These are phyloP conservation scores for Calliphora vicina DNA, from an alignment of 1,140 invertebrate species.

Conservation along the genomic window DNA sequence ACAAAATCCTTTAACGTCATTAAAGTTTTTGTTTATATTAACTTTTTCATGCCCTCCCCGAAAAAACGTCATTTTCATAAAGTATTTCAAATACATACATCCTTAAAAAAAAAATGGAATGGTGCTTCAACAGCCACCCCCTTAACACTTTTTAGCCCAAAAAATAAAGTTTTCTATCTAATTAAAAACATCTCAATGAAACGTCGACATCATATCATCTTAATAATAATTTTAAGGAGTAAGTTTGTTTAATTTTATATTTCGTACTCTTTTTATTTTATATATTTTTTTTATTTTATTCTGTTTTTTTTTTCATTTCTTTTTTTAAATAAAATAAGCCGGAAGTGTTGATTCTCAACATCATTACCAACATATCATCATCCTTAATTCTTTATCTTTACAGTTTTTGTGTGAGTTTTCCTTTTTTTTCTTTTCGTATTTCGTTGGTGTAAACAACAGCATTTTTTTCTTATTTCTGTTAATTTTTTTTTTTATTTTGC, in stretches of 20 bases:
- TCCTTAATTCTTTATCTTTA: conserved; percentile 28
- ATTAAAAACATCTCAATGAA: conserved; percentile 29
- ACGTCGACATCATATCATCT: conserved; percentile 19
- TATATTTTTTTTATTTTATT: too few relatives aligned
- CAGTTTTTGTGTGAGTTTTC: not conserved
- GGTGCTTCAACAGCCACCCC: too few relatives aligned
- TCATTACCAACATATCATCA: conserved; percentile 29
- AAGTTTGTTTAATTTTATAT: conserved; percentile 14
- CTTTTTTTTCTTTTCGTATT: not conserved
- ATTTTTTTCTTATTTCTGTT: not conserved
- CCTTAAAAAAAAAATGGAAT: too few relatives aligned
- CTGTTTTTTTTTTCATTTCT: not conserved
- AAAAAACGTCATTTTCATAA: not conserved
- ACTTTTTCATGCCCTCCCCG: too few relatives aligned
- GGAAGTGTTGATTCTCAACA: conserved; percentile 28
- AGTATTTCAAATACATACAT: not conserved
- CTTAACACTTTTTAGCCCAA: not conserved
- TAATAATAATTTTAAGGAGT: conserved; percentile 1
- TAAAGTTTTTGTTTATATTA: too few relatives aligned
- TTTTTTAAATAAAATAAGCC: conserved; percentile 1
- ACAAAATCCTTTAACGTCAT: too few relatives aligned
- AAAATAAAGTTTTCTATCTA: conserved; percentile 19
- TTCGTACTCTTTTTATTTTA: not conserved
- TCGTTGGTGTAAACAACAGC: conserved; percentile 15
- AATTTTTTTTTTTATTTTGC: too few relatives aligned